Conservation (phyloP, 2,888 invertebrate species). For the Erebia epiphron region DNA sequence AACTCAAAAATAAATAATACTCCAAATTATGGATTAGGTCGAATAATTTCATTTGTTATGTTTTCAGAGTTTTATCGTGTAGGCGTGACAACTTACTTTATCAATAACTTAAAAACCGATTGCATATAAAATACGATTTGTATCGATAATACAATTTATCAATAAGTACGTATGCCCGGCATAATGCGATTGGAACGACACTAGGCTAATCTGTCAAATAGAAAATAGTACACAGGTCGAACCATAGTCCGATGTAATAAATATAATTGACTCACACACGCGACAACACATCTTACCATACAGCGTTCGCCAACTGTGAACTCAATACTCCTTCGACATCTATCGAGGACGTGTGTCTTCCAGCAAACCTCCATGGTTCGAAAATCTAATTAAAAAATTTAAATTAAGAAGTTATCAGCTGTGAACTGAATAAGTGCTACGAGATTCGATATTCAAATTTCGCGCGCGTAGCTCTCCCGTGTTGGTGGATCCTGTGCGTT, state of each 20-base stretch:
- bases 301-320: slow-evolving; percentile 67
- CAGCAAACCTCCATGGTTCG: slow-evolving; percentile 57
- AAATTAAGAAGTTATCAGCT: not conserved
- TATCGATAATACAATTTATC: not conserved
- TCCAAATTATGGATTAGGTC: too few relatives aligned
- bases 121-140: not conserved
- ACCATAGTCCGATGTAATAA: slow-evolving; percentile 67
- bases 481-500: slow-evolving; percentile 58
- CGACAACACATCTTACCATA: slow-evolving; percentile 66
- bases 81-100: not conserved
- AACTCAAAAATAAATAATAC: too few relatives aligned
- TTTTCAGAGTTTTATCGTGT: too few relatives aligned
- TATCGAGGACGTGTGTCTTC: slow-evolving; percentile 70
- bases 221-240: not conserved
- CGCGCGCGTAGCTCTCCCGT: slow-evolving; percentile 53
- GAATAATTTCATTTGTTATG: too few relatives aligned
- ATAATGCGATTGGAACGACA: not conserved
- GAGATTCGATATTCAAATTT: slow-evolving; percentile 58
- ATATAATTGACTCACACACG: slow-evolving; percentile 77
- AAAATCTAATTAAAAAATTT: slow-evolving; percentile 43
- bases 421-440: slow-evolving; percentile 35
- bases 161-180: not conserved
- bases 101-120: not conserved
- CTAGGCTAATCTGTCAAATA: slow-evolving; percentile 6
- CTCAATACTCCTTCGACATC: slow-evolving; percentile 76